phyloP scores from a whole-genome alignment of 2,888 invertebrate species.

The Nephrotoma guestfalica region DNA sequence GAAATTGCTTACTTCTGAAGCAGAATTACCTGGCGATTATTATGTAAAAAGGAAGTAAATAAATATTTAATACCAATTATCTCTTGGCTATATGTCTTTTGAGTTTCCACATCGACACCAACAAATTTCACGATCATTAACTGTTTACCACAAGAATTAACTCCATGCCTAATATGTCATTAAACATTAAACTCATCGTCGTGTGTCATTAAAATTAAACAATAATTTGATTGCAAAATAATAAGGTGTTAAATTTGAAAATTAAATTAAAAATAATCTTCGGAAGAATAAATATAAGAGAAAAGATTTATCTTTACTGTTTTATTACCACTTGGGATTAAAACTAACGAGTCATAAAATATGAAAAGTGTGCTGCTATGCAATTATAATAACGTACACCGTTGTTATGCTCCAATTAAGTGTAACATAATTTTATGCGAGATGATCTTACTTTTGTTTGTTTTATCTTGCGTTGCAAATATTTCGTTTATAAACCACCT shows the following conservation, averaged over 20 bases:
- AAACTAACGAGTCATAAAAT: neutral
- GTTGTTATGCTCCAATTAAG: neutral
- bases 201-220: neutral
- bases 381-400: neutral
- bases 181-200: too few species aligned
- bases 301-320: neutral
- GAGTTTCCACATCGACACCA: too few species aligned
- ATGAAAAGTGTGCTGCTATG: neutral
- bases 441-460: neutral
- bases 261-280: neutral
- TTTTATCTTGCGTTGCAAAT: neutral
- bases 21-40: too few species aligned
- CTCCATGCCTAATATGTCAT: too few species aligned
- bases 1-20: too few species aligned
- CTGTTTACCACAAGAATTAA: too few species aligned
- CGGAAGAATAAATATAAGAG: neutral
- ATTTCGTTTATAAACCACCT: neutral
- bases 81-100: too few species aligned
- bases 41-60: too few species aligned
- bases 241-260: neutral
- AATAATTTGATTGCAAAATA: neutral
- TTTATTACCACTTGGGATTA: neutral
- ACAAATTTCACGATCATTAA: too few species aligned
- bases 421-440: neutral
- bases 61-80: too few species aligned